Percentiles rank a stretch among this genome's conserved stretches.
These are phyloP conservation scores for Petaurus breviceps DNA, from an alignment of 2,113 vertebrate genomes.

Conservation along the genomic window DNA sequence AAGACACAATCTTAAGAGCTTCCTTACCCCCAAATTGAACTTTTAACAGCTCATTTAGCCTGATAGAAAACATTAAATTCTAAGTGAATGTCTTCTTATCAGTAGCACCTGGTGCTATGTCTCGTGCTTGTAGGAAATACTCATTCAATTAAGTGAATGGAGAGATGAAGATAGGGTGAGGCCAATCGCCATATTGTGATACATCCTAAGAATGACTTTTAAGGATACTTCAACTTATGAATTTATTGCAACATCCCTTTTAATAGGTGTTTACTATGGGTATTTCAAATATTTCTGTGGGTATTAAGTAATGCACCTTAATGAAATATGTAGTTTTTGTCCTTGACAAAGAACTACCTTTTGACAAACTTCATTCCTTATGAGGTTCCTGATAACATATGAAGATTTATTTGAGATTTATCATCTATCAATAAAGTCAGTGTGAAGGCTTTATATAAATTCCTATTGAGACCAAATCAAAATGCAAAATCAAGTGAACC, in stretches of 20 bases:
- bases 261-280: not conserved
- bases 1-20: not conserved
- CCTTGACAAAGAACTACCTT: not conserved
- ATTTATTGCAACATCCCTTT: not conserved
- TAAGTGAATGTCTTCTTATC: not conserved
- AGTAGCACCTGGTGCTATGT: not conserved
- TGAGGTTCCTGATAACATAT: not conserved
- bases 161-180: not conserved
- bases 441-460: not conserved
- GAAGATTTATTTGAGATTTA: not conserved
- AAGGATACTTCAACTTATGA: not conserved
- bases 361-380: not conserved
- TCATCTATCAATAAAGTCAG: not conserved
- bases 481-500: not conserved
- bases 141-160: not conserved
- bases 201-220: not conserved
- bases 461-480: not conserved
- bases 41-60: rapidly evolving
- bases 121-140: not conserved
- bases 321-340: not conserved
- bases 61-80: not conserved
- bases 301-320: not conserved
- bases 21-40: not conserved
- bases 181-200: not conserved
- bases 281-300: not conserved